phyloP scores from a whole-genome alignment of 1,140 invertebrate genomes.

The Scylla paramamosain region DNA sequence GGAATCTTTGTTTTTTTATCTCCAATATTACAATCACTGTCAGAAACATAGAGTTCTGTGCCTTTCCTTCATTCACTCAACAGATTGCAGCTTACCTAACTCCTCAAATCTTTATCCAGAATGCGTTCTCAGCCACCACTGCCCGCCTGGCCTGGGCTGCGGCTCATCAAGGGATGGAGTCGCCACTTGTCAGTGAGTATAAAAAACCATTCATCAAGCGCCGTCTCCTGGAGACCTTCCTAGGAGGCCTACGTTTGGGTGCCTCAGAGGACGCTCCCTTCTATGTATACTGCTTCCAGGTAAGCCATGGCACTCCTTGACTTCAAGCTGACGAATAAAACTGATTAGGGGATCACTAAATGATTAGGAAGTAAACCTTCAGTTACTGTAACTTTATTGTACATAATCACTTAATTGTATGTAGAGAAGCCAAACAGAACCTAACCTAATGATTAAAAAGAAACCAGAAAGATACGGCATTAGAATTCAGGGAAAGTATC shows the following conservation, averaged over 20 bases:
- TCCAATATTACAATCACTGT: neutral
- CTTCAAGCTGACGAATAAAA: too few relatives aligned
- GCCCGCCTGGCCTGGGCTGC: constrained; percentile 71
- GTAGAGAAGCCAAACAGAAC: too few relatives aligned
- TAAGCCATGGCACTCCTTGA: too few relatives aligned
- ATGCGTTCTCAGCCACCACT: constrained; percentile 60
- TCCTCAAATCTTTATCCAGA: neutral
- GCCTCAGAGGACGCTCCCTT: constrained; percentile 56
- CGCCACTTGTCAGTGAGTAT: constrained; percentile 81
- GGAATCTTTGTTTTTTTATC: neutral
- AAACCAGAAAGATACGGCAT: too few relatives aligned
- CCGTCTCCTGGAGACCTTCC: constrained; percentile 80
- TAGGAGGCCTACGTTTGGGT: constrained; percentile 80
- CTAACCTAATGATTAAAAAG: too few relatives aligned
- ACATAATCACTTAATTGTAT: too few relatives aligned
- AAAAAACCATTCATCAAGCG: constrained; percentile 81
- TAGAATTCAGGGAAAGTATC: too few relatives aligned
- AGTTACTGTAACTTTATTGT: too few relatives aligned
- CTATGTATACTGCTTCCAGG: constrained; percentile 64
- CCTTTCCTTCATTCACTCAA: neutral
- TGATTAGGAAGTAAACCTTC: too few relatives aligned
- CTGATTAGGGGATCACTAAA: too few relatives aligned
- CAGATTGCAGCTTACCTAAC: neutral
- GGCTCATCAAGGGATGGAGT: constrained; percentile 74
- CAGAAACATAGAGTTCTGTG: neutral